phyloP scores from a whole-genome alignment of 1,140 invertebrate genomes.

The Yoshiicerus persimilis region DNA sequence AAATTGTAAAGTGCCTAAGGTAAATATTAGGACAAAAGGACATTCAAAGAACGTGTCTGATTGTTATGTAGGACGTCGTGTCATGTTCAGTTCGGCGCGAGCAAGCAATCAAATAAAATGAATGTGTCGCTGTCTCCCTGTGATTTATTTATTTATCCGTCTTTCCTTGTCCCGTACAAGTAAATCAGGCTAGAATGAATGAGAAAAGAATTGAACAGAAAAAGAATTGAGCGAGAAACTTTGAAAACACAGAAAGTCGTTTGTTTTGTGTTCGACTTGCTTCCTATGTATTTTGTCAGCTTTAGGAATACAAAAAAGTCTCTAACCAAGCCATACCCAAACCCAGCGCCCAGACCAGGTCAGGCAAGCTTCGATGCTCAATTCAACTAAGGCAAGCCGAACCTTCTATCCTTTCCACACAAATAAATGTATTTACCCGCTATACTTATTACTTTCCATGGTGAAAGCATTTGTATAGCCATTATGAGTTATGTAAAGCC shows the following conservation, averaged over 20 bases:
- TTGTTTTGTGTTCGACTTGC: neutral
- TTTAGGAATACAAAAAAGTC: neutral
- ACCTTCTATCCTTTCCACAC: too few relatives aligned
- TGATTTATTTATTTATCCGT: constrained; percentile 18
- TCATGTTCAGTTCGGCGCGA: neutral
- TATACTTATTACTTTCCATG: neutral
- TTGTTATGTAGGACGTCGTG: neutral
- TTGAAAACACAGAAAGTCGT: neutral
- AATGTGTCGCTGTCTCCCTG: constrained; percentile 1
- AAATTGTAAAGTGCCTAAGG: too few relatives aligned
- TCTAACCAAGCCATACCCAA: neutral
- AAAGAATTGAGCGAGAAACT: neutral
- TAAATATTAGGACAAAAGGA: neutral
- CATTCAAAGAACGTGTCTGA: neutral
- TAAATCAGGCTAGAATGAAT: neutral
- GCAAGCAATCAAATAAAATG: neutral
- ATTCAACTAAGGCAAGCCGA: too few relatives aligned
- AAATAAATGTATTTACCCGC: too few relatives aligned
- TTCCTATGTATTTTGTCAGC: neutral
- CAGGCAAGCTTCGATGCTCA: too few relatives aligned
- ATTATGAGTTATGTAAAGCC: neutral
- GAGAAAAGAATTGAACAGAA: neutral
- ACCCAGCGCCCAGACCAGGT: neutral
- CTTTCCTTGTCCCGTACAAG: neutral
- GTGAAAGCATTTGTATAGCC: neutral